phyloP scores from a whole-genome alignment of 2,888 invertebrate genomes.

The Eristalis pertinax region DNA sequence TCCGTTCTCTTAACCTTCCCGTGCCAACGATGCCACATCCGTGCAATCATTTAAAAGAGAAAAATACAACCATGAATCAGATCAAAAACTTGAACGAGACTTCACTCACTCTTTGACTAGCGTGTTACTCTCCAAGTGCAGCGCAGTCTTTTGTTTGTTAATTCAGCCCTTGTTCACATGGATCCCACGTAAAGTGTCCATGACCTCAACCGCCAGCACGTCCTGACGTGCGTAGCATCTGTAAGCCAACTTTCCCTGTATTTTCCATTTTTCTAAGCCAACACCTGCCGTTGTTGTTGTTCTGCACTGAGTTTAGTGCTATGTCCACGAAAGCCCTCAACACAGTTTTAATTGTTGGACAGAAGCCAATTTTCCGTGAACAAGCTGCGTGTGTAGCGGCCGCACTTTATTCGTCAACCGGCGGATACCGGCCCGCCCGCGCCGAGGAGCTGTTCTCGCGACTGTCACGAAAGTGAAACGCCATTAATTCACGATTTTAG shows the following conservation, averaged over 20 bases:
- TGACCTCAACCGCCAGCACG: not conserved
- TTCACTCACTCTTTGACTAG: not conserved
- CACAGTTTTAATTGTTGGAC: not conserved
- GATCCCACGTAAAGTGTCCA: not conserved
- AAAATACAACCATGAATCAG: not conserved
- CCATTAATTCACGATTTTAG: slow-evolving; percentile 1
- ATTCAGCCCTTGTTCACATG: not conserved
- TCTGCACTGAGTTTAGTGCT: not conserved
- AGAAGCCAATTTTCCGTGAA: not conserved
- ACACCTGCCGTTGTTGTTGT: not conserved
- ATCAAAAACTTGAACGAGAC: not conserved
- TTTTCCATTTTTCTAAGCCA: not conserved
- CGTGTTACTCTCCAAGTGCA: not conserved
- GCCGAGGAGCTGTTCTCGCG: not conserved
- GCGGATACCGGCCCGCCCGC: not conserved
- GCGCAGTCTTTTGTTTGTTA: not conserved
- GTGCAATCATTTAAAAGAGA: not conserved
- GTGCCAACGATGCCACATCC: no score
- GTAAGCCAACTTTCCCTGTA: not conserved
- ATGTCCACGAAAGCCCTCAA: not conserved
- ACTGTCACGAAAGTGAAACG: slow-evolving; percentile 23
- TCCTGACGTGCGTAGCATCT: not conserved
- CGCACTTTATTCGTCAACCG: no score
- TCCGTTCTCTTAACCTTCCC: no score
- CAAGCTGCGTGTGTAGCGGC: not conserved